Base-by-base conservation (phyloP, 1,140 invertebrate species). In the Plutomurus gul region DNA sequence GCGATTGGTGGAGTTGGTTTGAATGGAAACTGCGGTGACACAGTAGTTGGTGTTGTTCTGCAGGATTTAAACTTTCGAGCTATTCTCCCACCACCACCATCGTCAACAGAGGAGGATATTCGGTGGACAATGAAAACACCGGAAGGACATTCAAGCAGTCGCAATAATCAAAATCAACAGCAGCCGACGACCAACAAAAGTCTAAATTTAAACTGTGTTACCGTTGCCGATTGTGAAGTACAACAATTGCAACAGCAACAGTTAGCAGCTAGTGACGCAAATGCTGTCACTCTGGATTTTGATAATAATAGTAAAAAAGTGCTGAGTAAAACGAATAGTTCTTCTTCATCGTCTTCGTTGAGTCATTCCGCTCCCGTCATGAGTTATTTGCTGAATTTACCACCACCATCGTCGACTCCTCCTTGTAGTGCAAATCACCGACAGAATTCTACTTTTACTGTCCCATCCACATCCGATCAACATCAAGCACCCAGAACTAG, bases 41-140 rank as follows among this genome's bases (percentile, higher is more conserved):
- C 10, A 4, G 16, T n/a, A n/a, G n/a, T n/a, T n/a, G n/a, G n/a
- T n/a, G n/a, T 10, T 33, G 56, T 25, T 65, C 56, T 33, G 30
- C 25, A 65, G 36, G 56, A 65, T 33, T 65, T 65, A 30, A 65
- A 65, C 18, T 65, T 65, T 4, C 16, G 30, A n/a, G 36, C 27
- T 16, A 65, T 65, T 65, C 13, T 49, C 7, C 56, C 56, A n/a
- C 27, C 56, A n/a, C 27, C 39, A 13, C 39, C 39, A 13, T 4
- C n/a, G 39, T 43, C 56, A 33, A 65, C 56, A 33, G 56, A 65
- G 20, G 56, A 65, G 56, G 56, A 65, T 33, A 30, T 33, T 16
- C 56, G 56, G 18, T 65, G 56, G 27, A n/a, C n/a, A n/a, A n/a
- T n/a, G n/a, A 65, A 33, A 65, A 65, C 56, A 65, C 56, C 56